These are phyloP conservation scores for Clavelina lepadiformis DNA, from an alignment of 23 tunicate species.

Conservation along the genomic window DNA sequence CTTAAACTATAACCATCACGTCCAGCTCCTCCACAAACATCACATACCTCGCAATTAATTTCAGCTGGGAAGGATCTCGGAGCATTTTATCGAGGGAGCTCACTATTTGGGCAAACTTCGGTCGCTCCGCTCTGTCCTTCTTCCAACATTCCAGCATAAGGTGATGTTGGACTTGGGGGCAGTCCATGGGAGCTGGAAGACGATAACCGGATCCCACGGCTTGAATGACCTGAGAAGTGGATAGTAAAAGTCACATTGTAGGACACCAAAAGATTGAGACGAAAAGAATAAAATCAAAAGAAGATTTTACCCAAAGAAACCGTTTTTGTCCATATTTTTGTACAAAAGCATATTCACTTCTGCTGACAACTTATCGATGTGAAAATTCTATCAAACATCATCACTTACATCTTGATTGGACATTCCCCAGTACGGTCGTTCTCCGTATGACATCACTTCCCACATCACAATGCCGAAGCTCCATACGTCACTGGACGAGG, in stretches of 20 bases:
- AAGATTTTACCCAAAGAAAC: no score
- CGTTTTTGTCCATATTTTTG: no score
- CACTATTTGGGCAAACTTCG: conserved; percentile 85
- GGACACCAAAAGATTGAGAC: no score
- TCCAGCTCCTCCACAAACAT: no score
- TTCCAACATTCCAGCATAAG: conserved; percentile 99
- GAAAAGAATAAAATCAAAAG: no score
- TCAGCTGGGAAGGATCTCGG: conserved; percentile 68
- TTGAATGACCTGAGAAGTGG: conserved; percentile 96
- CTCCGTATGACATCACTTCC: conserved; percentile 99
- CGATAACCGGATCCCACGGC: conserved; percentile 95
- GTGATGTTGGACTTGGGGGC: conserved; percentile 86
- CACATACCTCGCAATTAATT: conserved; percentile 42
- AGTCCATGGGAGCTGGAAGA: conserved; percentile 94
- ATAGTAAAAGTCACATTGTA: no score
- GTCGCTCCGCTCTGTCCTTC: conserved; percentile 74
- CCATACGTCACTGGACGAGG: conserved; percentile 99
- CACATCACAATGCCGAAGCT: conserved; percentile 98
- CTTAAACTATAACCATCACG: no score
- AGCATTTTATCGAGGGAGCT: conserved; percentile 53
- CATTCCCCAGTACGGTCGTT: conserved; percentile 99
- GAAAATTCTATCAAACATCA: no score
- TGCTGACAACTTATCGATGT: no score
- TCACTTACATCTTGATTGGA: conserved; percentile 94
- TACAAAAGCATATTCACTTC: no score